Evolutionary conservation across 2,888 invertebrate species (phyloP).

Genomic region (Xanthostigma xanthostigma): DNA sequence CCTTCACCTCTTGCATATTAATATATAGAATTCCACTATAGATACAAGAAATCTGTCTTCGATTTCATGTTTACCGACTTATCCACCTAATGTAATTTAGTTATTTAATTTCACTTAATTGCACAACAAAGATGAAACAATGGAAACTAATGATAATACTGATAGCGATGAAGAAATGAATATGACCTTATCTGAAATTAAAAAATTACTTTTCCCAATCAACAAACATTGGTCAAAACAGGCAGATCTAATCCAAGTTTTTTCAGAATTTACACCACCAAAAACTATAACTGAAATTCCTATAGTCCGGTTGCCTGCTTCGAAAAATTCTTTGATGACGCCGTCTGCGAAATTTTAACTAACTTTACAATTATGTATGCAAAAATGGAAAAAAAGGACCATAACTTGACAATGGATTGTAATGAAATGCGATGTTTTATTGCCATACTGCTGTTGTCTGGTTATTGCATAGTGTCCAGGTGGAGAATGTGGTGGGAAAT

Average conservation of each 20-base stretch:
- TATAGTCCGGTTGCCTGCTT: not conserved
- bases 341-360: not conserved
- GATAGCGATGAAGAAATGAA: conserved; percentile 1
- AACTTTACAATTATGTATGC: conserved; percentile 1
- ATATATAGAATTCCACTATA: too few relatives aligned
- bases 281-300: not conserved
- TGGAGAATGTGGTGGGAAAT: conserved; percentile 1
- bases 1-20: too few relatives aligned
- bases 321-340: conserved; percentile 2
- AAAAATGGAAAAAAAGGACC: not conserved
- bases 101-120: too few relatives aligned
- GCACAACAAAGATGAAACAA: not conserved
- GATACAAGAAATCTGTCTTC: too few relatives aligned
- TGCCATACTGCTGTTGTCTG: conserved; percentile 1
- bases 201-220: not conserved
- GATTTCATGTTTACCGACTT: too few relatives aligned
- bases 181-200: not conserved
- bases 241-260: not conserved
- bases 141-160: not conserved
- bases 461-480: conserved; percentile 2
- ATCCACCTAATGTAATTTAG: too few relatives aligned
- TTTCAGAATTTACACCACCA: not conserved
- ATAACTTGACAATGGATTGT: not conserved
- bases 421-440: conserved; percentile 1
- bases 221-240: conserved; percentile 1